Evolutionary conservation across 2,888 invertebrate genomes (phyloP).

Genomic region (Dicyrtomina minuta): DNA sequence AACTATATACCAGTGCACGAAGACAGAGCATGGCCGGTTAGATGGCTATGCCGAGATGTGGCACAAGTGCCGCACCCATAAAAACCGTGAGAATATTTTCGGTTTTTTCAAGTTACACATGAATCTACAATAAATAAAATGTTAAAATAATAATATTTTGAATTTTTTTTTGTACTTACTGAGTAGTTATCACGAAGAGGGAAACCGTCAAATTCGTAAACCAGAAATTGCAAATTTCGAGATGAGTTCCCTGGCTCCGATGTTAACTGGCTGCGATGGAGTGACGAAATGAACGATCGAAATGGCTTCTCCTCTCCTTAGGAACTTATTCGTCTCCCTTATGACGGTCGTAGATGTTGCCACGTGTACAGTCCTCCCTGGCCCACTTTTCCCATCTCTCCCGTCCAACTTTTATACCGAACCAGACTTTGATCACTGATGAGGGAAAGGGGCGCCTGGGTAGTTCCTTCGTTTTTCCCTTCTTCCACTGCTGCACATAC

Average conservation of each 20-base stretch:
- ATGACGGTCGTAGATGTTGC: conserved; percentile 6
- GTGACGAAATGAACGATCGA: conserved; percentile 47
- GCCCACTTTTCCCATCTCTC: conserved; percentile 11
- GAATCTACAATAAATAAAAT: neutral
- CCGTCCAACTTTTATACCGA: neutral
- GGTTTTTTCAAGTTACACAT: neutral
- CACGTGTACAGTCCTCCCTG: conserved; percentile 6
- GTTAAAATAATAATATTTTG: neutral
- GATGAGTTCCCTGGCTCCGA: conserved; percentile 26
- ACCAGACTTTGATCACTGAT: too few relatives aligned
- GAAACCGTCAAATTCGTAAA: conserved; percentile 8
- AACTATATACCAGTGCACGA: too few relatives aligned
- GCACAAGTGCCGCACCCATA: too few relatives aligned
- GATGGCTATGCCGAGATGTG: too few relatives aligned
- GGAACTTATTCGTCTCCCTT: too few relatives aligned
- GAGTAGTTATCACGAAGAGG: conserved; percentile 11
- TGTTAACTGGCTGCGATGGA: conserved; percentile 45
- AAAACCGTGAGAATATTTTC: neutral
- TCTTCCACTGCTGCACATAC: too few relatives aligned
- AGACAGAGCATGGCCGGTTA: too few relatives aligned
- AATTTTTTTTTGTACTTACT: conserved; percentile 9
- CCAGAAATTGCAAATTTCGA: too few relatives aligned
- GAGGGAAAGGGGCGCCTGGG: too few relatives aligned
- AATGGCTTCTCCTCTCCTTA: conserved; percentile 40
- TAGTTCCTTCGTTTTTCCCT: too few relatives aligned